A percentile compares a stretch with the other conserved stretches of the same genome.
Conservation (phyloP, 2,888 invertebrate species). For the Stenodema calcarata region DNA sequence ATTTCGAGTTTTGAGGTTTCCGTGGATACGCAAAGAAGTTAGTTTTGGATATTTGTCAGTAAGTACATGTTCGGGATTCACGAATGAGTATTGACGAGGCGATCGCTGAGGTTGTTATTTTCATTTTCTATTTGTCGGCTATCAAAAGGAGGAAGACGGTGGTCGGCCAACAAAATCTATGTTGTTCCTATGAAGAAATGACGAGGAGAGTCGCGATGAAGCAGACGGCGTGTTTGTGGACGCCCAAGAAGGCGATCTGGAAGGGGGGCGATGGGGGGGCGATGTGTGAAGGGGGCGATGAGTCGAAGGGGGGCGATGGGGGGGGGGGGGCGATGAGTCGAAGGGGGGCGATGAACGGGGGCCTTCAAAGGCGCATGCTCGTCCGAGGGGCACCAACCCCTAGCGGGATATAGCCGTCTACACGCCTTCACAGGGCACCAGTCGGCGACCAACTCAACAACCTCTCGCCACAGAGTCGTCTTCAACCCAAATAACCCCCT, state of each 20-base stretch:
- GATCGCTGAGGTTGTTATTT: no score
- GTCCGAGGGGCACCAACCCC: slow-evolving; percentile 3
- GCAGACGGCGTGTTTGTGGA: slow-evolving; percentile 10
- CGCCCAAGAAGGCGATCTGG: not conserved
- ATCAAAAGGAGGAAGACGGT: not conserved
- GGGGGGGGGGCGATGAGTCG: not conserved
- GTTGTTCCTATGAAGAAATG: not conserved
- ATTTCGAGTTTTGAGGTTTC: no score
- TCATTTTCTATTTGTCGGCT: no score
- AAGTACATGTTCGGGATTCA: no score
- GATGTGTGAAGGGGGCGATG: not conserved
- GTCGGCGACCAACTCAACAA: slow-evolving; percentile 18
- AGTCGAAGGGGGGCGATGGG: not conserved
- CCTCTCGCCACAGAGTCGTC: not conserved
- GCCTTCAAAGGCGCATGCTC: not conserved
- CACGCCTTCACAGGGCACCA: slow-evolving; percentile 11
- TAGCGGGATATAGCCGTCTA: slow-evolving; percentile 16
- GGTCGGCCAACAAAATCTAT: not conserved
- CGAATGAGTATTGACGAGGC: no score
- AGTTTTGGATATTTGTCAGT: no score
- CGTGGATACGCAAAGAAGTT: no score
- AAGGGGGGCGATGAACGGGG: no score
- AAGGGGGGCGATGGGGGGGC: not conserved
- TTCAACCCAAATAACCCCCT: not conserved
- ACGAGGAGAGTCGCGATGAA: not conserved